Percentiles rank a stretch among this genome's conserved stretches.
phyloP scores from a whole-genome alignment of 2,113 vertebrate species.

The Collichthys lucidus region DNA sequence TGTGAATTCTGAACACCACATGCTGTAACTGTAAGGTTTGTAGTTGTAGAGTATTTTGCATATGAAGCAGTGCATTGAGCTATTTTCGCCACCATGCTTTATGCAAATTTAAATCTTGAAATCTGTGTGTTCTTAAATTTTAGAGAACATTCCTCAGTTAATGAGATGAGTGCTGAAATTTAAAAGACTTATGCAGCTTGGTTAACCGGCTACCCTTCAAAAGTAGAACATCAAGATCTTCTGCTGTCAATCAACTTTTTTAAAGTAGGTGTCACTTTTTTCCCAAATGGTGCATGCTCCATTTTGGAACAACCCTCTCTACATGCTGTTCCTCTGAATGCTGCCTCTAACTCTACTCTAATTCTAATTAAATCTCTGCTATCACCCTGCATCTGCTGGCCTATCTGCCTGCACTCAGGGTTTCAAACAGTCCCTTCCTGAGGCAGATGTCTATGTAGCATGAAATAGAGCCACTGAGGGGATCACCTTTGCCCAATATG shows the following conservation, averaged over 20 bases:
- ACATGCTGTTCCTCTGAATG: conserved; percentile 34
- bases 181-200: not conserved
- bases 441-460: conserved; percentile 50
- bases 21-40: conserved; percentile 36
- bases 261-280: conserved; percentile 9
- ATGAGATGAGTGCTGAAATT: not conserved
- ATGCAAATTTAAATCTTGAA: not conserved
- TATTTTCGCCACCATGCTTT: not conserved
- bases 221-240: conserved; percentile 12
- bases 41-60: conserved; percentile 13
- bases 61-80: not conserved
- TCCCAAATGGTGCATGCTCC: conserved; percentile 43
- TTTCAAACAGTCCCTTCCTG: conserved; percentile 49
- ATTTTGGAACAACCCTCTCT: conserved; percentile 50
- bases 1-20: conserved; percentile 1
- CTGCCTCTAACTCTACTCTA: conserved; percentile 17
- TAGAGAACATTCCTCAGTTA: not conserved
- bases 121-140: not conserved
- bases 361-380: conserved; percentile 24
- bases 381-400: conserved; percentile 32
- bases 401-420: conserved; percentile 38
- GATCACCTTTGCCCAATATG: conserved; percentile 55
- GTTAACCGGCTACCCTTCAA: conserved; percentile 18
- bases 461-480: conserved; percentile 59
- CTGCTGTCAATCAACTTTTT: conserved; percentile 18